Conservation (phyloP, 2,888 invertebrate genomes). For the Rapana venosa region DNA sequence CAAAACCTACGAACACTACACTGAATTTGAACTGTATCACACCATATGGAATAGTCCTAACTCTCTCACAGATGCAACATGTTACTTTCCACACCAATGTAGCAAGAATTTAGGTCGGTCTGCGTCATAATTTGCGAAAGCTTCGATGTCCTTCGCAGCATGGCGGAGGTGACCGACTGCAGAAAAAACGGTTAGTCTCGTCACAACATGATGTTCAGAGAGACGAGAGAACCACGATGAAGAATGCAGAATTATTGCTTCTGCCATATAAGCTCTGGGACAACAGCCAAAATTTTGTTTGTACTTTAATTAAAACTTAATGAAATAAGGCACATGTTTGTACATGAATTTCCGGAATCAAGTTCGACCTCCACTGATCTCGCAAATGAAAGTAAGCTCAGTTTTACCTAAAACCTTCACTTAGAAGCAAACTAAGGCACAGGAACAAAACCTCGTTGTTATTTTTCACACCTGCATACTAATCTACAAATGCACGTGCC, state of each 20-base stretch:
- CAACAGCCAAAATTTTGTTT: not conserved
- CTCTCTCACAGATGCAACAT: conserved; percentile 17
- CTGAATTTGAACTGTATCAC: conserved; percentile 7
- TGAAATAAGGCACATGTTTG: conserved; percentile 41
- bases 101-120: conserved; percentile 44
- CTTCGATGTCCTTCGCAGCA: conserved; percentile 44
- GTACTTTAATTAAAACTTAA: conserved; percentile 13
- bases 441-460: not conserved
- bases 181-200: conserved; percentile 25
- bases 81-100: conserved; percentile 37
- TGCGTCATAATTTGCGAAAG: conserved; percentile 43
- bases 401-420: not conserved
- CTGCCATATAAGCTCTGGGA: no score
- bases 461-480: not conserved
- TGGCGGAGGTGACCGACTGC: conserved; percentile 45
- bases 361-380: conserved; percentile 7
- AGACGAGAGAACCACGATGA: not conserved
- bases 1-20: not conserved
- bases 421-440: not conserved
- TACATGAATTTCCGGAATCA: conserved; percentile 42
- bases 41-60: conserved; percentile 38
- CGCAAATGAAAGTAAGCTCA: not conserved
- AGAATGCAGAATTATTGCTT: not conserved
- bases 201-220: not conserved
- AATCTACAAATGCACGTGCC: not conserved